Conservation (phyloP, 1,140 invertebrate genomes). For the Penaeus indicus region DNA sequence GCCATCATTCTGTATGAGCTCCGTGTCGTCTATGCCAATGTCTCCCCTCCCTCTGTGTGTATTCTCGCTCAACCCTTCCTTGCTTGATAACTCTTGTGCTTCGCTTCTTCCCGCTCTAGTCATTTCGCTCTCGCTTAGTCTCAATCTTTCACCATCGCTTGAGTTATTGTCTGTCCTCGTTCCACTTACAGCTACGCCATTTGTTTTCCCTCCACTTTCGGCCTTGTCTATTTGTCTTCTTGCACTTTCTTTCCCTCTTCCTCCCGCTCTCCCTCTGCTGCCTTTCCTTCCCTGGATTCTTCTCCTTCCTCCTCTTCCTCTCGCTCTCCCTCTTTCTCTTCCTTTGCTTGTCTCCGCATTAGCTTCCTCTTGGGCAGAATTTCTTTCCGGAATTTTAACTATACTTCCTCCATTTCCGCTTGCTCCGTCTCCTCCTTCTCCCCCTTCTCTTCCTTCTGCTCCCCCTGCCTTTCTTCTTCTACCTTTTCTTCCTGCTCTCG, state of each 20-base stretch:
- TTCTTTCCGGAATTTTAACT: not conserved
- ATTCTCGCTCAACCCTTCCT: no score
- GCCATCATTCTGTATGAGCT: no score
- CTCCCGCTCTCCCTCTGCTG: not conserved
- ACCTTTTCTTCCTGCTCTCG: not conserved
- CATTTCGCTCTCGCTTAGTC: no score
- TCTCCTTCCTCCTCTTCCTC: not conserved
- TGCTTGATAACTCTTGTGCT: no score
- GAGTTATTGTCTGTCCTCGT: not conserved
- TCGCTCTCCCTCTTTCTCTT: not conserved
- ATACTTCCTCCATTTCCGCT: not conserved
- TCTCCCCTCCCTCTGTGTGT: no score
- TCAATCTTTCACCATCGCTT: no score
- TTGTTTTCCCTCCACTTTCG: slow-evolving; percentile 13
- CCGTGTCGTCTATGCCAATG: no score
- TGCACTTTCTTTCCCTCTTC: slow-evolving; percentile 15
- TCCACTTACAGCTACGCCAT: not conserved
- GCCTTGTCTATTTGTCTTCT: slow-evolving; percentile 4
- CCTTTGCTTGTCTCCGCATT: not conserved
- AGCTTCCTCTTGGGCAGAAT: not conserved
- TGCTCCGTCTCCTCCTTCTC: not conserved
- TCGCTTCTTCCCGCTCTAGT: no score
- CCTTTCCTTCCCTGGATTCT: not conserved
- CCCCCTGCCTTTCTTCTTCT: not conserved
- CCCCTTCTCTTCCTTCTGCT: not conserved